phyloP scores from a whole-genome alignment of 1,140 invertebrate species.

The Aleiodes sp. region DNA sequence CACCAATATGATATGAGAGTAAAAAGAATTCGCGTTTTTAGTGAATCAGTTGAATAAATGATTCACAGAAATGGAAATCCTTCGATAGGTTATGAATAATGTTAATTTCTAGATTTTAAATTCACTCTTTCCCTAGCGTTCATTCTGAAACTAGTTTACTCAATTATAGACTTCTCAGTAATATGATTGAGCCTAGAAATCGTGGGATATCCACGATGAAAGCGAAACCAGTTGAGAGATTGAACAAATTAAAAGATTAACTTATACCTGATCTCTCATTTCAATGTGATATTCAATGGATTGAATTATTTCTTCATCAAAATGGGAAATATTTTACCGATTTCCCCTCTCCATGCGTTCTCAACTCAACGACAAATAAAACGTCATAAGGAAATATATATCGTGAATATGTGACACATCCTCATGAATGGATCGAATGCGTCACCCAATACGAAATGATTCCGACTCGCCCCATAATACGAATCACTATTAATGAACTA shows the following conservation, averaged over 20 bases:
- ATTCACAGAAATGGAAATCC: not conserved
- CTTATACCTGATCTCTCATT: too few species aligned
- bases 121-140: not conserved
- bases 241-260: too few species aligned
- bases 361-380: too few species aligned
- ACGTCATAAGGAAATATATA: too few species aligned
- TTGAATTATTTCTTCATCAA: too few species aligned
- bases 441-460: not conserved
- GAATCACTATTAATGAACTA: too few species aligned
- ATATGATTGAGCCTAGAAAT: not conserved
- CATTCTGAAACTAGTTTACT: not conserved
- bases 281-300: too few species aligned
- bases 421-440: not conserved
- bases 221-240: too few species aligned
- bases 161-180: not conserved
- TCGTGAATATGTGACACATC: slow-evolving; percentile 14
- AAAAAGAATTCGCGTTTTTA: too few species aligned
- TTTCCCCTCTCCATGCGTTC: too few species aligned
- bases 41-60: not conserved
- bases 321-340: too few species aligned
- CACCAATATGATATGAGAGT: too few species aligned
- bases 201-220: not conserved
- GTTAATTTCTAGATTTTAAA: not conserved
- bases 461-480: not conserved
- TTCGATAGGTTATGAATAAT: not conserved